Evolutionary conservation across 2,888 invertebrate genomes (phyloP), one percentile per base, ranked within the genome.

Genomic region (Heliconius ethilla): DNA sequence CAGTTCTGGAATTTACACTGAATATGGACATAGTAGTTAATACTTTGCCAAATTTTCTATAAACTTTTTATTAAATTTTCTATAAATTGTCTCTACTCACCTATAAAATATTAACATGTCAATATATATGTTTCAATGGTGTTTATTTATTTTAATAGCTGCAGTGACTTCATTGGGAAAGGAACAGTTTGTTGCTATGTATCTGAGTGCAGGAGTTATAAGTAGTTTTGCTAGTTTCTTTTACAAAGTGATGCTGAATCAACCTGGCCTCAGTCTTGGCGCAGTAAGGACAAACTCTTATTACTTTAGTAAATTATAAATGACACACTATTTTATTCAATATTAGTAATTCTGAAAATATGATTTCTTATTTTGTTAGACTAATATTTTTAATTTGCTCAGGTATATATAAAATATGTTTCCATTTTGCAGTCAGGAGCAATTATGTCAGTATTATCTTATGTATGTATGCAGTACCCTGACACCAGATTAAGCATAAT

Each of bases 121-220:
- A 45, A 4, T 22, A 59, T 22, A 33, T 9, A 59, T 59, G 59
- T 22, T n/a, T 59, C 7, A 59, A 9, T n/a, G n/a, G 10, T 11
- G 29, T 51, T 33, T 55, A 3, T 72, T 59, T 51, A 27, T 70
- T 11, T 73, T 89, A 86, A 80, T 89, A 95, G 96, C 96, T 63
- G 97, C 97, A 67, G 96, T 97, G 40, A 91, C 96, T 67, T 93
- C 96, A 45, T 93, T 99, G 86, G 99, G 99, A 62, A 97, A 96
- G 88, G 99, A 99, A 91, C 98, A 99, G 90, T 99, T 99, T 91
- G 89, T 98, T 82, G 98, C 97, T 0, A 95, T 99, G 88, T 99
- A 99, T 91, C 89, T 99, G 81, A 97, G 97, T 85, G 97, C 97
- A 82, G 99, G 98, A 70, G 97, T 98, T 0, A 90, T 98, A 66